Evolutionary conservation across 1,140 invertebrate species (phyloP), one percentile per base, ranked within the genome.

Genomic region (Trachymyrmex cornetzi): DNA sequence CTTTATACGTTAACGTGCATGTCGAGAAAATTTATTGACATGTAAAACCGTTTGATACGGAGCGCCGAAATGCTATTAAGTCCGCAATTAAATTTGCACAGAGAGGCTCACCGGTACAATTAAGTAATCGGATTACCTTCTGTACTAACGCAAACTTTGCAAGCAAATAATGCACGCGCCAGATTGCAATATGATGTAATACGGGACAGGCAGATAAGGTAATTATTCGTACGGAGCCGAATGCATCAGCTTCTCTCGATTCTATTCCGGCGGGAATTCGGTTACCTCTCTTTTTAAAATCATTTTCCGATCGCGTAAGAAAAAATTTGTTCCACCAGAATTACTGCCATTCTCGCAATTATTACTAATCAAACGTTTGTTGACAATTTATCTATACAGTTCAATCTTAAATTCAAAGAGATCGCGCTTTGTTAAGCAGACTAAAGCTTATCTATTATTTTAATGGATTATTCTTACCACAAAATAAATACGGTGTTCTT

Each of bases 81-180:
- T 53, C 67, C 66, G 77, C 84, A 38, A 89, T 85, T 89, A 75
- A 84, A 89, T 89, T 89, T 88, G 71, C 66, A 61, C 86, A 66
- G 79, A 77, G 24, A 27, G 5, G 72, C 67, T 81, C 63, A 77
- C 30, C 27, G 79, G 61, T 63, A 22, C 72, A 53, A 55, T 48
- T 48, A 57, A 63, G 80, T 89, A 89, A 89, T 89, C 87, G 63
- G 80, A 88, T 88, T 85, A 77, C 22, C 80, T 59, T 44, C 59
- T 27, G 19, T 72, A 38, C 34, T 38, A 38, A 66, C 48, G 59
- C 34, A 30, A 69, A 57, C 57, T 79, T 67, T 88, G 24, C 50
- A 34, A 38, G 64, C 64, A 57, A 81, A 81, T 81, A 81, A 81
- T 81, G 34, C 77, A 38, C 19, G 55, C 44, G 55, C n/a, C 81